Conservation (phyloP, 2,888 invertebrate species). For the Tiliacea citrago region DNA sequence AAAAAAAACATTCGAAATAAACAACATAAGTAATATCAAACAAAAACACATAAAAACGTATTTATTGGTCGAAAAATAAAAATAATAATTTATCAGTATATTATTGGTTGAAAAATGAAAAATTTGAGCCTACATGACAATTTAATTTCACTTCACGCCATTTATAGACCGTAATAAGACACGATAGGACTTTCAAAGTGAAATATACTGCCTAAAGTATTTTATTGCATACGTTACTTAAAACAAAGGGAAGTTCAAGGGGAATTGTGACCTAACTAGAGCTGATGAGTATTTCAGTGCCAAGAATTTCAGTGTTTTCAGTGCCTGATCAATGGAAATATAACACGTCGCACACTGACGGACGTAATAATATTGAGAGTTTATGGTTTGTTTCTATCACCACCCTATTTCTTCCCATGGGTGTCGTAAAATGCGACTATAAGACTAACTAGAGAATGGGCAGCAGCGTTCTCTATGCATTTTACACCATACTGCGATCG, state of each 20-base stretch:
- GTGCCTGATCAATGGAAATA: neutral
- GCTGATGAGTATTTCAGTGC: neutral
- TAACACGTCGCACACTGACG: neutral
- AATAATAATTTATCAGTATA: too few species aligned
- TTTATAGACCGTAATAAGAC: constrained; percentile 3
- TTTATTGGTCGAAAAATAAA: neutral
- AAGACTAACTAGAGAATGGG: too few species aligned
- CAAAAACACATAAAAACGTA: constrained; percentile 4
- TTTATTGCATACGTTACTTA: neutral
- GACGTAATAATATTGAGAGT: neutral
- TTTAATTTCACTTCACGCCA: constrained; percentile 6
- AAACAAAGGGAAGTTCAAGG: too few species aligned
- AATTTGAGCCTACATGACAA: neutral
- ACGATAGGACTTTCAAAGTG: constrained; percentile 19
- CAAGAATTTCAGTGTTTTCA: neutral
- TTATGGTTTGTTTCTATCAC: too few species aligned
- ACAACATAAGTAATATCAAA: neutral
- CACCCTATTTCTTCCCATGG: too few species aligned
- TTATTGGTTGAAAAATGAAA: neutral
- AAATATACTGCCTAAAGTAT: constrained; percentile 9
- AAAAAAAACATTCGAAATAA: neutral
- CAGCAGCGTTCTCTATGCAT: too few species aligned
- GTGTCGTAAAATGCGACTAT: too few species aligned
- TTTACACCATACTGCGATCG: too few species aligned
- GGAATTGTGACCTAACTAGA: neutral